phyloP scores from a whole-genome alignment of 2,888 invertebrate genomes.

The Dynastes maya region DNA sequence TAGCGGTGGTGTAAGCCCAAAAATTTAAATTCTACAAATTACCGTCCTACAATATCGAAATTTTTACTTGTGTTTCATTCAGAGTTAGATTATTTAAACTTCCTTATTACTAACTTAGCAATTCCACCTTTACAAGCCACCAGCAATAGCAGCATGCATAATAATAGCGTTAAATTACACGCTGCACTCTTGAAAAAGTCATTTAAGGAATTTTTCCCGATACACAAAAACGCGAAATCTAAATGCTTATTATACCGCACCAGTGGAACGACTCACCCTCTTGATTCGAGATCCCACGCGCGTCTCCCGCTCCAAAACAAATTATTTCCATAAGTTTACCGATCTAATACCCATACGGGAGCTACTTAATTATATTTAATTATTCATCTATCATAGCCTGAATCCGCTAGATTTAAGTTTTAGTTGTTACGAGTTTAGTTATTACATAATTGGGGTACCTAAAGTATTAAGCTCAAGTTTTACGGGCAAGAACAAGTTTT shows the following conservation, averaged over 20 bases:
- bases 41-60: too few relatives aligned
- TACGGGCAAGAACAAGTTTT: constrained; percentile 18
- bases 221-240: constrained; percentile 9
- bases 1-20: too few relatives aligned
- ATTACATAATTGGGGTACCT: constrained; percentile 40
- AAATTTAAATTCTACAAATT: too few relatives aligned
- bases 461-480: constrained; percentile 20
- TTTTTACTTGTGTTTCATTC: too few relatives aligned
- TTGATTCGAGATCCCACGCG: not conserved
- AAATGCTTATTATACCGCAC: constrained; percentile 1
- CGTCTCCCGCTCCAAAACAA: constrained; percentile 3
- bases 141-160: not conserved
- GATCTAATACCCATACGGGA: constrained; percentile 30
- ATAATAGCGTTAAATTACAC: constrained; percentile 5
- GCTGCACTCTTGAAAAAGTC: constrained; percentile 18
- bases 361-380: constrained; percentile 41
- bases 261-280: not conserved
- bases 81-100: not conserved
- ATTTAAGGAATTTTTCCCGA: not conserved
- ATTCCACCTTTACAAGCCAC: not conserved
- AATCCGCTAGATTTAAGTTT: constrained; percentile 43
- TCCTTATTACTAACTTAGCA: not conserved
- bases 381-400: constrained; percentile 32
- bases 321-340: constrained; percentile 22
- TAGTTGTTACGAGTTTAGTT: constrained; percentile 35